Percentiles rank a stretch among this genome's conserved stretches.
Conservation (phyloP, 2,888 invertebrate genomes). For the Ganaspis brasiliensis region DNA sequence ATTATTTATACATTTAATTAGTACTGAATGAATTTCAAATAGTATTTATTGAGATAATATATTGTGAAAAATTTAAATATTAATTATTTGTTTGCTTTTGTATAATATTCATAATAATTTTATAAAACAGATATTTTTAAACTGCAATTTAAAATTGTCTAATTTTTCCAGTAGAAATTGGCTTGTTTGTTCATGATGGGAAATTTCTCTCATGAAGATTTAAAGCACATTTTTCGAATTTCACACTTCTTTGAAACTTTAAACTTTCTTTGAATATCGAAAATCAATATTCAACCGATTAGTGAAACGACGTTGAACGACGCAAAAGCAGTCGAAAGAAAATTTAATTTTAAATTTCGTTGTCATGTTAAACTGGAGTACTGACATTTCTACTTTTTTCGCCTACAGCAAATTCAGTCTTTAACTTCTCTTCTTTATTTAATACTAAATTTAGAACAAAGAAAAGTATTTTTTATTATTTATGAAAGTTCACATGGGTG, state of each 20-base stretch:
- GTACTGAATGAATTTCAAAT: no score
- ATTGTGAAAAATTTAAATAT: no score
- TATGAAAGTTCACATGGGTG: no score
- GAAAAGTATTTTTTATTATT: no score
- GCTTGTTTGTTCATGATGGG: not conserved
- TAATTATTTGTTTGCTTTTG: no score
- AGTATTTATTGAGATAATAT: no score
- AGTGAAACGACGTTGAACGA: not conserved
- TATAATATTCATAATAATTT: no score
- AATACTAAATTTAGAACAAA: not conserved
- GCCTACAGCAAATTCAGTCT: not conserved
- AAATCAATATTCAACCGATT: conserved; percentile 18
- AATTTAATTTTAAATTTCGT: conserved; percentile 16
- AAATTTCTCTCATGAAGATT: not conserved
- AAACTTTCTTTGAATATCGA: conserved; percentile 14
- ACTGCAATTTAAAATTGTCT: not conserved
- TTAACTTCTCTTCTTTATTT: not conserved
- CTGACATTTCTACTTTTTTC: conserved; percentile 1
- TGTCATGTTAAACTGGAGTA: not conserved
- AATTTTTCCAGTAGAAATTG: not conserved
- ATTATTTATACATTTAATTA: no score
- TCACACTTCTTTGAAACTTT: not conserved
- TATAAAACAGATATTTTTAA: conserved; percentile 8
- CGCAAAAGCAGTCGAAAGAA: conserved; percentile 20
- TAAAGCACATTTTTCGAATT: conserved; percentile 7